Evolutionary conservation across 1,140 invertebrate genomes (phyloP).

Genomic region (Caenorhabditis inopinata): DNA sequence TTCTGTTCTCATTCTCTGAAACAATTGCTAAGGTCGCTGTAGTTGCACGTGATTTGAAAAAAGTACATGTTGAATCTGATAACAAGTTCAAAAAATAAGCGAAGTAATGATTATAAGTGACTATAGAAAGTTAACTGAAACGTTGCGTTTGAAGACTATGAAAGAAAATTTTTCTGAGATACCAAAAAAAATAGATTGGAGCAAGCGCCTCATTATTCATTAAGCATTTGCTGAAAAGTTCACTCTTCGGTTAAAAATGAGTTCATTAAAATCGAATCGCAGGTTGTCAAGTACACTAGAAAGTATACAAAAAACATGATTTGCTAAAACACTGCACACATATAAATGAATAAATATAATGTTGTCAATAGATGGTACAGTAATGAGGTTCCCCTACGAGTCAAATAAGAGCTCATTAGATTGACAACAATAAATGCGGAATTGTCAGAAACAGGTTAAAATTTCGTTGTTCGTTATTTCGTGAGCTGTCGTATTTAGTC

Average conservation of each 20-base stretch:
- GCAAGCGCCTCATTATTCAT: too few relatives aligned
- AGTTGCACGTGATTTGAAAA: too few relatives aligned
- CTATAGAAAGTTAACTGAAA: too few relatives aligned
- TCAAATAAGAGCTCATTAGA: constrained; percentile 23
- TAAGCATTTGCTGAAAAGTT: too few relatives aligned
- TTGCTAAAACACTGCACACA: constrained; percentile 28
- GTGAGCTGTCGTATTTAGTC: background rate
- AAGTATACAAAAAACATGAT: background rate
- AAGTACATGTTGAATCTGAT: too few relatives aligned
- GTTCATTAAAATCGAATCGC: background rate
- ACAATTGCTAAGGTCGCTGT: too few relatives aligned
- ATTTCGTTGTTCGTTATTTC: background rate
- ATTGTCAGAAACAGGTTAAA: constrained; percentile 7
- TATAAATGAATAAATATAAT: constrained; percentile 12
- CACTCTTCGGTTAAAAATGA: background rate
- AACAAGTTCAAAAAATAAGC: too few relatives aligned
- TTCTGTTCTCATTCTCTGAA: too few relatives aligned
- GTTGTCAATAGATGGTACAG: background rate
- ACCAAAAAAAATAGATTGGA: too few relatives aligned
- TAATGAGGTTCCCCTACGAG: constrained; percentile 24
- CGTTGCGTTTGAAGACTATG: too few relatives aligned
- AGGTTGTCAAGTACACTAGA: constrained; percentile 15
- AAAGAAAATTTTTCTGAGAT: too few relatives aligned
- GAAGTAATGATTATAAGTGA: too few relatives aligned
- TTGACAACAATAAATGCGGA: background rate